Conservation (phyloP, 37 sponge, comb jelly and placozoan species). For the Geodia barretti region DNA sequence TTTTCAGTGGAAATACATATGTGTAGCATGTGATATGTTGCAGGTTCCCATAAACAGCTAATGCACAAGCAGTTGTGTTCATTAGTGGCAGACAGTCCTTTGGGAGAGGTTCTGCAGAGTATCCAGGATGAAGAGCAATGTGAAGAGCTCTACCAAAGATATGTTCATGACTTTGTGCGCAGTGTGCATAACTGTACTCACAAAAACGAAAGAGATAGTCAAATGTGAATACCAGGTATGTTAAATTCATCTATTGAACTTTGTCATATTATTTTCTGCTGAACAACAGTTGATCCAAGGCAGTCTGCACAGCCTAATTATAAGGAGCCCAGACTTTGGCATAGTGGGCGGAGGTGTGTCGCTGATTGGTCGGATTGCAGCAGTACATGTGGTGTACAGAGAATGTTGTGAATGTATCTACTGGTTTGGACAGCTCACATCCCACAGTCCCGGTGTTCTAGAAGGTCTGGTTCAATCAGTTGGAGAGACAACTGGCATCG, state of each 20-base stretch:
- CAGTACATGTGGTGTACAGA: conserved; percentile 53
- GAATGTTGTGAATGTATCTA: conserved; percentile 11
- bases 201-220: conserved; percentile 8
- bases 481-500: not conserved
- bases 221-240: conserved; percentile 40
- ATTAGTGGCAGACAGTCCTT: conserved; percentile 14
- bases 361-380: conserved; percentile 26
- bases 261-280: not conserved
- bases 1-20: too few species aligned
- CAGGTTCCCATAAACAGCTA: not conserved
- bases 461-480: not conserved
- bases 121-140: conserved; percentile 12
- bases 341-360: conserved; percentile 20
- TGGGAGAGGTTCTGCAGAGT: conserved; percentile 27
- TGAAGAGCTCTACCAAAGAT: conserved; percentile 44
- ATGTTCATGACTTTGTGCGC: conserved; percentile 58
- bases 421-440: conserved; percentile 54
- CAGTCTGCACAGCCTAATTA: conserved; percentile 30
- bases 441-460: conserved; percentile 40
- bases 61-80: conserved; percentile 38
- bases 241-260: not conserved
- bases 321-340: conserved; percentile 15
- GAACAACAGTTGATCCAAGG: conserved; percentile 12
- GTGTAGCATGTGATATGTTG: too few species aligned
- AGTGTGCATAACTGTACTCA: conserved; percentile 48